Base-by-base conservation (phyloP, 30 jellyfish, hydroid and myxozoan genomes). In the Hydractinia echinata region DNA sequence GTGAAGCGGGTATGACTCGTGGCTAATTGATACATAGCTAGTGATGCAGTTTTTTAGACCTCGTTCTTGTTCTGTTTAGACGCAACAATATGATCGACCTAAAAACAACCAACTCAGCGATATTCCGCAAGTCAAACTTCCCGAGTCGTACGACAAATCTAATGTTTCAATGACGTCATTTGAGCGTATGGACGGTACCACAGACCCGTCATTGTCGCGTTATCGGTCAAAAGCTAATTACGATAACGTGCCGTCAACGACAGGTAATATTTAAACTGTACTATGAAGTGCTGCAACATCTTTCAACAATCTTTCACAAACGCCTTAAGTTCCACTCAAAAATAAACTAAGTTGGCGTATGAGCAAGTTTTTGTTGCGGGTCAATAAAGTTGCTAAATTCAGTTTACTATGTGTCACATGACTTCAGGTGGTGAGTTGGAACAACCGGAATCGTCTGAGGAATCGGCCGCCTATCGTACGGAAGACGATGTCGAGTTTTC, bases 381-480 rank as follows among this genome's bases (percentile, higher is more conserved):
- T n/a, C n/a, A n/a, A n/a, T n/a, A n/a, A n/a, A n/a, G n/a, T n/a
- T n/a, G n/a, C n/a, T n/a, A n/a, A n/a, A n/a, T n/a, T n/a, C n/a
- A n/a, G n/a, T n/a, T n/a, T n/a, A n/a, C n/a, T n/a, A n/a, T n/a
- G n/a, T n/a, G n/a, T n/a, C 44, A 30, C 44, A 30, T 30, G 44
- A 30, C 44, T 30, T 30, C 2, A 30, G 44, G 44, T 30, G 74
- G 39, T 64, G 74, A 51, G 19, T 6, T 64, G 7, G 74, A 64
- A 64, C 74, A 64, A 51, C 74, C 73, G 4, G 98, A 83, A 72
- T 92, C 98, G 9, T 87, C 96, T 3, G 95, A 87, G 30, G 98
- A 92, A 30, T 92, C 98, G 30, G 81, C 95, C 5, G 98, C 96
- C 4, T 58, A 54, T 10, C 86, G 82, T 55, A 92, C 98, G 66